A percentile compares a stretch with the other conserved stretches of the same genome.
phyloP scores from a whole-genome alignment of 53 echinoderm and acorn worm genomes.

The Zoroaster sp. region DNA sequence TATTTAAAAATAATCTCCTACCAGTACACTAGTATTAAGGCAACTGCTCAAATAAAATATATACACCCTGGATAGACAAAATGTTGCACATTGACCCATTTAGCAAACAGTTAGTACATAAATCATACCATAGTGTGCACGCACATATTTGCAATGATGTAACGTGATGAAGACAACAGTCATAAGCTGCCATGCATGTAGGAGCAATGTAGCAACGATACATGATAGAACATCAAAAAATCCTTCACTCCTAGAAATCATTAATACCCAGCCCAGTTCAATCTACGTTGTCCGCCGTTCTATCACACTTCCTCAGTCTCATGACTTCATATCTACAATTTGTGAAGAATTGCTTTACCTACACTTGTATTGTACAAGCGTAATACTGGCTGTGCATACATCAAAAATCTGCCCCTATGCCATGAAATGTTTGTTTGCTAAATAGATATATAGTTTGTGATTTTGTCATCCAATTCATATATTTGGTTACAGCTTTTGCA shows the following conservation, averaged over 20 bases:
- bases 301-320: no score
- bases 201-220: no score
- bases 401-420: no score
- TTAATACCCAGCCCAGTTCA: background rate
- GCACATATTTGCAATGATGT: no score
- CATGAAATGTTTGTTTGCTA: background rate
- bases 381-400: no score
- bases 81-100: background rate
- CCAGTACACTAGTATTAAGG: background rate
- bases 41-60: background rate
- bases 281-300: no score
- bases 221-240: background rate
- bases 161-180: no score
- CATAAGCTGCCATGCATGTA: no score
- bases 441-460: no score
- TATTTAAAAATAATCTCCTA: background rate
- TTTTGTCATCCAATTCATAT: background rate
- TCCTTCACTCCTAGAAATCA: background rate
- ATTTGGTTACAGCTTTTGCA: conserved; percentile 29
- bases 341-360: background rate
- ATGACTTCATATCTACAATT: no score
- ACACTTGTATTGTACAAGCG: no score
- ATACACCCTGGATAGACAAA: background rate
- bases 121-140: background rate
- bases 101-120: background rate